Base-by-base conservation (phyloP, 2,113 vertebrate genomes). In the Leucoraja erinaceus region DNA sequence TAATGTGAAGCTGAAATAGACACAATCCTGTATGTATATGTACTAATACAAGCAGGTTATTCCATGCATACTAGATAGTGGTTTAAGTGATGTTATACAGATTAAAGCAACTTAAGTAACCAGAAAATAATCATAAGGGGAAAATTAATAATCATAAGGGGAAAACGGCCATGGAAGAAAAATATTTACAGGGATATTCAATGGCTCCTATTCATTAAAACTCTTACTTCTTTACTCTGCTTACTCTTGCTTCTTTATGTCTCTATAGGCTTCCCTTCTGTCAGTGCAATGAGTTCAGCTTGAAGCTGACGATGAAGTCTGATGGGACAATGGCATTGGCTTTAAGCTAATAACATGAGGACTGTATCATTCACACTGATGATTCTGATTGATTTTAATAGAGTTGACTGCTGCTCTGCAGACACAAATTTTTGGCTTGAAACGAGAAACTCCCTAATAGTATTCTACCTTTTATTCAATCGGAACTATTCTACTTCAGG, bases 391-490 rank as follows among this genome's bases (percentile, higher is more conserved):
- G 33, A 16, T 10, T 91, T 47, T 9, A 47, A 72, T 7, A 72
- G 66, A 91, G 63, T 10, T 47, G 22, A 28, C 16, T 70, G 7
- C 88, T 72, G n/a, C 61, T 91, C n/a, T 72, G 33, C 66, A 72
- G 20, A 47, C 33, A 22, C 6, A 33, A 47, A 38, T 25, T 72
- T 25, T 72, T 72, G 66, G 31, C 88, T 91, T 72, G 20, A 68
- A 47, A 33, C 9, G 10, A 72, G 18, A 91, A 72, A 91, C 68
- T 72, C 66, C 70, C 33, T 72, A 7, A 91, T 91, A 54, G n/a
- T 47, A 91, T 91, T 90, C 16, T 31, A 68, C 86, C 63, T 90
- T 90, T 72, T 72, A 70, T 72, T 72, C 61, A 91, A 91, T 72
- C 72, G 66, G 63, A 70, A 16, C 16, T n/a, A 63, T 86, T 86